These are phyloP conservation scores for mouse (Mus musculus) DNA, from an alignment of 2,113 vertebrate genomes.

Conservation along the genomic window GRCm39 chr11:21183501-21184000, in stretches of 20 bases:
- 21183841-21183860: background rate
- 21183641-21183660: conserved; percentile 34
- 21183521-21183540: too few relatives aligned
- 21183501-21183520: too few relatives aligned
- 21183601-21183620: too few relatives aligned
- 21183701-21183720: background rate
- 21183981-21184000: background rate
- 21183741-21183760: background rate
- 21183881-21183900: background rate
- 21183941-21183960: background rate
- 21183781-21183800: background rate
- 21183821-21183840: background rate
- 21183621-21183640: background rate
- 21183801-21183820: background rate
- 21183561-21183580: too few relatives aligned
- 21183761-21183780: background rate
- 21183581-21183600: too few relatives aligned
- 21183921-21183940: background rate
- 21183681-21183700: background rate
- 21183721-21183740: background rate
- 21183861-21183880: background rate
- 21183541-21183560: too few relatives aligned
- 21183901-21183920: background rate
- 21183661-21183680: background rate
- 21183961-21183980: background rate